phyloP scores from a whole-genome alignment of 2,113 vertebrate species.

The Typhlomys cinereus region DNA sequence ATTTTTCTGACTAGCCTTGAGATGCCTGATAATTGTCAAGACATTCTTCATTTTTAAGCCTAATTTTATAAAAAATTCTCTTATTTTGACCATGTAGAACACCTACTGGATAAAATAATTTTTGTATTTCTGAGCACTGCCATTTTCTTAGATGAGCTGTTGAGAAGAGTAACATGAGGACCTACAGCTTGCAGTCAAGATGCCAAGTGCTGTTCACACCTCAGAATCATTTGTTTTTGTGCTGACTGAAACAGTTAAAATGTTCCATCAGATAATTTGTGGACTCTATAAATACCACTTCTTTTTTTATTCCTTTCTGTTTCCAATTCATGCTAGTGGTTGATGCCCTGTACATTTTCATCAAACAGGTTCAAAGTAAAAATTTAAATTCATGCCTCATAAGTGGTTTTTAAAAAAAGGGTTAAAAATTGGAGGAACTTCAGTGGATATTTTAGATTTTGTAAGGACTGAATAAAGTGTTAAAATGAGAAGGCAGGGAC shows the following conservation, averaged over 20 bases:
- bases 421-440: conserved; percentile 33
- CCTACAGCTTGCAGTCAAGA: conserved; percentile 43
- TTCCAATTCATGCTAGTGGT: conserved; percentile 33
- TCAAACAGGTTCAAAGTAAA: conserved; percentile 16
- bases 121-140: conserved; percentile 60
- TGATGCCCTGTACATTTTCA: neutral
- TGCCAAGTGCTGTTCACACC: neutral
- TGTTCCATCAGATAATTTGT: neutral
- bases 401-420: conserved; percentile 39
- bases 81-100: conserved; percentile 43
- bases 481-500: no score
- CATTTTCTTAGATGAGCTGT: conserved; percentile 49
- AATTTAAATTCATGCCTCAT: conserved; percentile 39
- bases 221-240: conserved; percentile 31
- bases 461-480: conserved; percentile 22
- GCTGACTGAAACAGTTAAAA: conserved; percentile 52
- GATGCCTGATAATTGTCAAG: conserved; percentile 48
- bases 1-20: conserved; percentile 56
- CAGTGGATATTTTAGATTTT: neutral
- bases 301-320: conserved; percentile 45
- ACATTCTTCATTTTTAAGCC: conserved; percentile 54
- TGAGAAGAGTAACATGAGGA: conserved; percentile 44
- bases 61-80: conserved; percentile 62
- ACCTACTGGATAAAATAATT: neutral
- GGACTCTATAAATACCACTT: conserved; percentile 13